These are phyloP conservation scores for Squalus acanthias DNA, from an alignment of 2,797 vertebrate genomes.

Conservation along the genomic window DNA sequence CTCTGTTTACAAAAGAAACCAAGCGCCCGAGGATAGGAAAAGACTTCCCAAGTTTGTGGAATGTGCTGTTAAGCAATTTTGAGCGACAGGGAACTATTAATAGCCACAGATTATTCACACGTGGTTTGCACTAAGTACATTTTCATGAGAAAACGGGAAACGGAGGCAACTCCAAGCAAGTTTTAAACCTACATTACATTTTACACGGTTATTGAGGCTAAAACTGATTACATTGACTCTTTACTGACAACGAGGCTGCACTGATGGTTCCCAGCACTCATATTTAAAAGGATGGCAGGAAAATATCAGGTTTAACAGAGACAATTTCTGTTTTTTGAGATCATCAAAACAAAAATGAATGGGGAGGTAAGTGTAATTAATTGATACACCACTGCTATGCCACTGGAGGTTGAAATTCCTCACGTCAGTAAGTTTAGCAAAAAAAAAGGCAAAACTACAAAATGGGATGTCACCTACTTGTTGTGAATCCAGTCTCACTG, in stretches of 20 bases:
- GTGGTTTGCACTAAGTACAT: not conserved
- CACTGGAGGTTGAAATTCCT: not conserved
- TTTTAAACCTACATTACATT: not conserved
- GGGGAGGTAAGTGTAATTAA: not conserved
- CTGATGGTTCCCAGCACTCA: not conserved
- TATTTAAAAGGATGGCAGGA: not conserved
- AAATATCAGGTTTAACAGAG: not conserved
- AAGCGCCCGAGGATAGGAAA: constrained; percentile 1
- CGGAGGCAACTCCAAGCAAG: not conserved
- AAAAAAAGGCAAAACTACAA: not conserved
- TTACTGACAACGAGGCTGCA: not conserved
- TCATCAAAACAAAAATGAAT: not conserved
- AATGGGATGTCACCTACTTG: not conserved
- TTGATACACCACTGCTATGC: not conserved
- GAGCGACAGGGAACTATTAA: not conserved
- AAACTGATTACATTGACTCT: not conserved
- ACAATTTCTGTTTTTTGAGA: not conserved
- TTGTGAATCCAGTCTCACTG: not conserved
- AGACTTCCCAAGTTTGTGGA: not conserved
- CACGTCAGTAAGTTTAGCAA: not conserved
- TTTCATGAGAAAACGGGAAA: not conserved
- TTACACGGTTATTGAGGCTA: not conserved
- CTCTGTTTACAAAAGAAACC: constrained; percentile 11
- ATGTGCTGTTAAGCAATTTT: not conserved
- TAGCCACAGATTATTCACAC: not conserved